Evolutionary conservation across 2,113 vertebrate species (phyloP).

Genomic region (Psittacula cyanocephala): DNA sequence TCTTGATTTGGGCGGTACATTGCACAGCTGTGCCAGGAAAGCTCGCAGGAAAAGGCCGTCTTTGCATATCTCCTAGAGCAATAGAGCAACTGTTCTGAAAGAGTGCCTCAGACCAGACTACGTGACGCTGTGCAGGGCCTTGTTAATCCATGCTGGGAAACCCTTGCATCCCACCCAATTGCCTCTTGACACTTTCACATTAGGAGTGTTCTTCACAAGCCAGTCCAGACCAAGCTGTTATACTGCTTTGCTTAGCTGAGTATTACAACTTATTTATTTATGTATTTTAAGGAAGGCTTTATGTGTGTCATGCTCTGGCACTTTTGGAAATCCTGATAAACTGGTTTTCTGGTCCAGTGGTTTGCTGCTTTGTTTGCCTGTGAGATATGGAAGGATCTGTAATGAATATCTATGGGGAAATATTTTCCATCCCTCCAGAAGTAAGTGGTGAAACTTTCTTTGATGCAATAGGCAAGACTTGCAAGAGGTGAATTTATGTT

Average conservation of each 20-base stretch:
- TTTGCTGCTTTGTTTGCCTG: background rate
- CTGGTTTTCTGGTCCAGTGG: background rate
- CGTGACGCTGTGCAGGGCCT: accelerated
- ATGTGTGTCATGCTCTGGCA: background rate
- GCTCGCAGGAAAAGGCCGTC: background rate
- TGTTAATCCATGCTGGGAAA: background rate
- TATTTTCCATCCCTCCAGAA: background rate
- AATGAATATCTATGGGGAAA: background rate
- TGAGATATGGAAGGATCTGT: background rate
- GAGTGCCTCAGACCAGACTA: background rate
- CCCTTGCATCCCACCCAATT: background rate
- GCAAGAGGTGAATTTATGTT: background rate
- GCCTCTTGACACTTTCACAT: background rate
- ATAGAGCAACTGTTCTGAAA: background rate
- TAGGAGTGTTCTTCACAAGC: background rate
- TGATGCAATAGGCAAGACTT: background rate
- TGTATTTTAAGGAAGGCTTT: background rate
- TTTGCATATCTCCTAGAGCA: accelerated
- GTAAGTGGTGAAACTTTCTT: background rate
- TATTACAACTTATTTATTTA: background rate
- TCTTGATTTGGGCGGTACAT: background rate
- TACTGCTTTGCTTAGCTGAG: background rate
- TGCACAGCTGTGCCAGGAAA: background rate
- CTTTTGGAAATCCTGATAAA: background rate
- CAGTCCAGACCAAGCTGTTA: background rate